Conservation (phyloP, 2,888 invertebrate genomes). For the Trachelus iudaicus region DNA sequence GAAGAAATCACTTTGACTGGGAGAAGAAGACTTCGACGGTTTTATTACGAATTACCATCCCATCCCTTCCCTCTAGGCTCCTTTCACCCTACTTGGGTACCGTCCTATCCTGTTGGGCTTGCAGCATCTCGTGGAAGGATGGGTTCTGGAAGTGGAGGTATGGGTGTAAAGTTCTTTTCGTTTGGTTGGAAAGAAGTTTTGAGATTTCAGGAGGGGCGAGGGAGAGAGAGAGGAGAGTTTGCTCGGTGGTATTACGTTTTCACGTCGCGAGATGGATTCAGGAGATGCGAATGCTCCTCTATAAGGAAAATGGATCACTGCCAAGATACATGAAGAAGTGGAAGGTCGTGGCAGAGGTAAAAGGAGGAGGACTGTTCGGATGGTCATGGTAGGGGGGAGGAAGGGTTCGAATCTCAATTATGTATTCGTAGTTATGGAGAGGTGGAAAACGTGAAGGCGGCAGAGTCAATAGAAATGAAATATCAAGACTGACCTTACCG, state of each 20-base stretch:
- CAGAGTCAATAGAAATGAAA: conserved; percentile 50
- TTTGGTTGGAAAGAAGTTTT: not conserved
- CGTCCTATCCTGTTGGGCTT: not conserved
- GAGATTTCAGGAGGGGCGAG: not conserved
- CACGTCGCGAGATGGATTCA: not conserved
- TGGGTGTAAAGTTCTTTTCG: not conserved
- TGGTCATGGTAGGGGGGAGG: not conserved
- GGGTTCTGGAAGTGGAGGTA: not conserved
- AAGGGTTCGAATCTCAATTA: conserved; percentile 43
- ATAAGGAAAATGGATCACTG: conserved; percentile 7
- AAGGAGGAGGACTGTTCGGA: not conserved
- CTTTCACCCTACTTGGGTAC: not conserved
- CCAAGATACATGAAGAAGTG: conserved; percentile 6
- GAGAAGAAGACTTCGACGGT: not conserved
- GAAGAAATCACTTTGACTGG: not conserved
- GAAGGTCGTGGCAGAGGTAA: not conserved
- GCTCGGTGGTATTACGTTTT: not conserved
- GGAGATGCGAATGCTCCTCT: not conserved
- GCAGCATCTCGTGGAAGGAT: not conserved
- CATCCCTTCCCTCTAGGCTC: not conserved
- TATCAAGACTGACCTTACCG: conserved; percentile 43
- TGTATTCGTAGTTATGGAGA: conserved; percentile 43
- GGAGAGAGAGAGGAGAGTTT: not conserved
- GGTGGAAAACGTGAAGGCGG: conserved; percentile 17
- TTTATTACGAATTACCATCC: not conserved